Conservation (phyloP, 2,797 vertebrate genomes). For the Odontamblyopus lacepedii region DNA sequence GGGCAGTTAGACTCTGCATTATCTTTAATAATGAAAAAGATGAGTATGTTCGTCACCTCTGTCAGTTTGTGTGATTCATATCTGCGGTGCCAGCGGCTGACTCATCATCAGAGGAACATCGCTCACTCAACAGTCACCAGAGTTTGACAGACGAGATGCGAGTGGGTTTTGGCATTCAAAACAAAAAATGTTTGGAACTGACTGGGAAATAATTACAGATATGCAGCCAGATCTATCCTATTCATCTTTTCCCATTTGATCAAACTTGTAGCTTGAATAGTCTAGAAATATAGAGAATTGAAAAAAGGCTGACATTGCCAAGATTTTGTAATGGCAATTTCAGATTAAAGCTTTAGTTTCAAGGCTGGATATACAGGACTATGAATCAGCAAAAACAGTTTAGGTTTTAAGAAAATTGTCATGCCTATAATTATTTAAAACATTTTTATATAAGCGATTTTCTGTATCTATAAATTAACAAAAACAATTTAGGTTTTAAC, state of each 20-base stretch:
- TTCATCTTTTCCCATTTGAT: background rate
- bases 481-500: too few species aligned
- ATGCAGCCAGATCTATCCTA: background rate
- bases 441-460: too few species aligned
- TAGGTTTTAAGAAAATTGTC: background rate
- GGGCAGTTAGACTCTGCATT: background rate
- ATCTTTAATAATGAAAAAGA: background rate
- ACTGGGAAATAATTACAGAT: background rate
- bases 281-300: background rate
- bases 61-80: constrained; percentile 18
- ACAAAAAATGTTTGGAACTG: constrained; percentile 12
- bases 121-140: constrained; percentile 46
- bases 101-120: constrained; percentile 36
- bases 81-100: constrained; percentile 17
- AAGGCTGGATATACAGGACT: background rate
- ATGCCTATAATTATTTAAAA: background rate
- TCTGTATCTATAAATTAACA: too few species aligned
- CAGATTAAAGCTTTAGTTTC: background rate
- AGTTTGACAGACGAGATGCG: constrained; percentile 39
- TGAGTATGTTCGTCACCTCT: background rate
- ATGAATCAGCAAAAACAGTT: background rate
- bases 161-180: constrained; percentile 9
- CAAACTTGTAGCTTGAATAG: background rate
- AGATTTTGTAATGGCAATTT: background rate
- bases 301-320: background rate